Evolutionary conservation across 30 jellyfish, hydroid and myxozoan species (phyloP), one percentile per base, ranked within the genome.

Genomic region (Aurelia aurita): DNA sequence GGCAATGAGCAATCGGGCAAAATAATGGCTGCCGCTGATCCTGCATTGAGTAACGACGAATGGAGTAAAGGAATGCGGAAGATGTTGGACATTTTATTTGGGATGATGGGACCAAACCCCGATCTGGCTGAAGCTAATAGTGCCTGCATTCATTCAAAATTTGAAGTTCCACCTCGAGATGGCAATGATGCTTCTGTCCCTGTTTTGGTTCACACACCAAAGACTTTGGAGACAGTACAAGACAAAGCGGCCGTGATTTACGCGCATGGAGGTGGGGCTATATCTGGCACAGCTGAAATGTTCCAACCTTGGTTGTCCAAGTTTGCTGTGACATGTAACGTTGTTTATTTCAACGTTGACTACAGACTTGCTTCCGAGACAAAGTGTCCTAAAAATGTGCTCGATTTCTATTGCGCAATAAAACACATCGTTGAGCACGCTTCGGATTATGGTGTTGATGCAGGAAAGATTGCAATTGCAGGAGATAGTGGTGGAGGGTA

Each of bases 401-500:
- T 65, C 20, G 91, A 80, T 54, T 80, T 80, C 46, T 80, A 80
- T 49, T 46, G 76, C 43, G 91, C 84, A 22, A 49, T 80, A 44
- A 80, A 80, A 64, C 75, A 80, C 23, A 54, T 80, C 0, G 29
- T 49, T 23, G 84, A 80, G 72, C 58, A 80, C 68, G 91, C 91
- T 20, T 5, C 62, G 12, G 84, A 65, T 0, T 68, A 35, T 27
- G 91, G 91, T 4, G 18, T 80, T 64, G 91, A 80, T 47, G 57
- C 91, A 16, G 21, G 29, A 19, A 80, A 68, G 49, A 80, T 80
- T 65, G 91, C 75, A 25, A 80, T 80, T 65, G 63, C 63, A 5
- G 91, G 91, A 1, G 91, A 80, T 6, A 80, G 91, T 19, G 91
- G 91, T 25, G 91, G 91, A 1, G 91, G 91, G 19, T 80, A 80